Evolutionary conservation across 1,140 invertebrate genomes (phyloP).

Genomic region (Drosophila kikkawai): DNA sequence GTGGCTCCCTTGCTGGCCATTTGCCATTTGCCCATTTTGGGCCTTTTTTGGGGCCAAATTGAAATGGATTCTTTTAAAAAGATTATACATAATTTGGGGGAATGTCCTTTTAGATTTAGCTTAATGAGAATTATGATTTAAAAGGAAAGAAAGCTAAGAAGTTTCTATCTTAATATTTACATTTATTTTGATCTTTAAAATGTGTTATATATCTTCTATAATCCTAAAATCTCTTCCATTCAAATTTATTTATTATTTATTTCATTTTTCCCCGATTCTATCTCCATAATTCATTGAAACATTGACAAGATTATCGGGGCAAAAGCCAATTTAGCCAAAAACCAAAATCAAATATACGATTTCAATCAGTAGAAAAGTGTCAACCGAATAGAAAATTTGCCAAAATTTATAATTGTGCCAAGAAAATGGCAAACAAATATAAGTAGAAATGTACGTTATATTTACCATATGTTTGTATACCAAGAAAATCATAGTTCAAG

Average conservation of each 20-base stretch:
- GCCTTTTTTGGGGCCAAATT: slow-evolving; percentile 17
- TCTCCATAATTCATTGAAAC: slow-evolving; percentile 23
- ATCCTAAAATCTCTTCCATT: neutral
- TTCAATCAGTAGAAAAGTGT: slow-evolving; percentile 47
- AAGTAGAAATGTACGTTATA: slow-evolving; percentile 1
- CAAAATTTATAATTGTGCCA: slow-evolving; percentile 54
- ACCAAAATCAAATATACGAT: slow-evolving; percentile 42
- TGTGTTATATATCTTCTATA: neutral
- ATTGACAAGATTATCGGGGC: slow-evolving; percentile 23
- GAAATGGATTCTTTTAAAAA: neutral
- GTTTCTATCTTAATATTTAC: neutral
- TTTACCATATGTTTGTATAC: slow-evolving; percentile 7
- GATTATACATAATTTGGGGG: neutral
- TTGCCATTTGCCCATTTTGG: slow-evolving; percentile 15
- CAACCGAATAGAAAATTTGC: slow-evolving; percentile 35
- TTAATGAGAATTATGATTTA: neutral
- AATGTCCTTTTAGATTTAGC: neutral
- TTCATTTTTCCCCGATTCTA: neutral
- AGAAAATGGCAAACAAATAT: slow-evolving; percentile 32
- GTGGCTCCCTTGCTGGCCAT: slow-evolving; percentile 27
- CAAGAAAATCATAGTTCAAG: slow-evolving; percentile 51
- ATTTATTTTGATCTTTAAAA: neutral
- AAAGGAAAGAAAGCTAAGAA: neutral
- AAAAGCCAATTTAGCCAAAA: slow-evolving; percentile 37
- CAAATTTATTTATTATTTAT: neutral